phyloP scores from a whole-genome alignment of 2,888 invertebrate species.

The Rhabditoides inermis region DNA sequence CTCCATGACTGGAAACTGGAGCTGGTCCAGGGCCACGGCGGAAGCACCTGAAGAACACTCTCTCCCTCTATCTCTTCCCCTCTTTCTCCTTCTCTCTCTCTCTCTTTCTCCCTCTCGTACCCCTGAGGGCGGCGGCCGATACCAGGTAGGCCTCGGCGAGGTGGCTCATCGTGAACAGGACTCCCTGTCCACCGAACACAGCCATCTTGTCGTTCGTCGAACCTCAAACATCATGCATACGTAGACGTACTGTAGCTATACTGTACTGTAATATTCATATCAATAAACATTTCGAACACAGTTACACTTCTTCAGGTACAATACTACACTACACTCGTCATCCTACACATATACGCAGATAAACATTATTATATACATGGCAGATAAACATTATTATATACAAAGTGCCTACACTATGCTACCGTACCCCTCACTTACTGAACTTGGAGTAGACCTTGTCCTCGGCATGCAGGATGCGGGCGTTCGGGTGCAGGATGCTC shows the following conservation, averaged over 20 bases:
- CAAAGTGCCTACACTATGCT: too few relatives aligned
- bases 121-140: too few relatives aligned
- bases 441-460: slow-evolving; percentile 53
- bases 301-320: too few relatives aligned
- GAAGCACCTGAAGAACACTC: too few relatives aligned
- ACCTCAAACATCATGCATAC: too few relatives aligned
- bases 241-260: too few relatives aligned
- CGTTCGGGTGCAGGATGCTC: slow-evolving; percentile 53
- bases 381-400: too few relatives aligned
- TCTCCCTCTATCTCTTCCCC: neutral
- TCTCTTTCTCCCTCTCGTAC: slow-evolving; percentile 5
- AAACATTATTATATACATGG: too few relatives aligned
- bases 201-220: slow-evolving; percentile 32
- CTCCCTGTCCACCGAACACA: slow-evolving; percentile 45
- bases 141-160: slow-evolving; percentile 36
- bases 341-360: too few relatives aligned
- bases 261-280: too few relatives aligned
- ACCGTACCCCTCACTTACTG: slow-evolving; percentile 23
- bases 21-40: slow-evolving; percentile 51
- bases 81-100: neutral
- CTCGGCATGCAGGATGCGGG: slow-evolving; percentile 54
- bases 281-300: too few relatives aligned
- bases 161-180: slow-evolving; percentile 42
- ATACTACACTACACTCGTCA: too few relatives aligned
- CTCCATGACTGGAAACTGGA: slow-evolving; percentile 51